phyloP scores from a whole-genome alignment of 2,888 invertebrate species.

The Aricia artaxerxes region DNA sequence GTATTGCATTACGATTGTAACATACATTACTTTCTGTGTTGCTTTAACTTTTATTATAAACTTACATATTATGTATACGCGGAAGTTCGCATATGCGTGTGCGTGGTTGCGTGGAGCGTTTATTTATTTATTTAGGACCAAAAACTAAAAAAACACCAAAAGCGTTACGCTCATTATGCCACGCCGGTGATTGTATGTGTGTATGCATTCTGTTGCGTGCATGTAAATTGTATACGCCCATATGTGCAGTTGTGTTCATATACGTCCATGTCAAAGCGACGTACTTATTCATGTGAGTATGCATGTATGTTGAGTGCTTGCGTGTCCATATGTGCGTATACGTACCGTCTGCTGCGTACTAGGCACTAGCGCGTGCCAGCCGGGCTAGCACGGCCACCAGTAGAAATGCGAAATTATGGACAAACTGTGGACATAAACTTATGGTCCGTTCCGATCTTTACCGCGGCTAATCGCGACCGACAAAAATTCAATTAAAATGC shows the following conservation, averaged over 20 bases:
- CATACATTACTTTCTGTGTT: too few species aligned
- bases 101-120: neutral
- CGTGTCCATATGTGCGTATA: neutral
- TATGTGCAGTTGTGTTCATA: neutral
- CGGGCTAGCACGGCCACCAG: too few species aligned
- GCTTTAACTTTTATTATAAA: too few species aligned
- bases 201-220: neutral
- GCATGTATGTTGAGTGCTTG: neutral
- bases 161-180: too few species aligned
- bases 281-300: neutral
- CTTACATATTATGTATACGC: neutral
- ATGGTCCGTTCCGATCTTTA: too few species aligned
- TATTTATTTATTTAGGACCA: too few species aligned
- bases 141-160: too few species aligned
- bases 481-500: too few species aligned
- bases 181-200: neutral
- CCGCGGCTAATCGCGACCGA: too few species aligned
- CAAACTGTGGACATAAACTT: too few species aligned
- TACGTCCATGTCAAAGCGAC: too few species aligned
- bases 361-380: neutral
- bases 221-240: neutral
- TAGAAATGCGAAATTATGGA: too few species aligned
- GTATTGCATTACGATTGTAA: neutral
- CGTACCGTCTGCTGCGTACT: slow-evolving; percentile 79
- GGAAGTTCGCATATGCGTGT: neutral